A percentile compares a stretch with the other conserved stretches of the same genome.
These are phyloP conservation scores for Scolopax mira DNA, from an alignment of 2,113 vertebrate species.

Conservation along the genomic window DNA sequence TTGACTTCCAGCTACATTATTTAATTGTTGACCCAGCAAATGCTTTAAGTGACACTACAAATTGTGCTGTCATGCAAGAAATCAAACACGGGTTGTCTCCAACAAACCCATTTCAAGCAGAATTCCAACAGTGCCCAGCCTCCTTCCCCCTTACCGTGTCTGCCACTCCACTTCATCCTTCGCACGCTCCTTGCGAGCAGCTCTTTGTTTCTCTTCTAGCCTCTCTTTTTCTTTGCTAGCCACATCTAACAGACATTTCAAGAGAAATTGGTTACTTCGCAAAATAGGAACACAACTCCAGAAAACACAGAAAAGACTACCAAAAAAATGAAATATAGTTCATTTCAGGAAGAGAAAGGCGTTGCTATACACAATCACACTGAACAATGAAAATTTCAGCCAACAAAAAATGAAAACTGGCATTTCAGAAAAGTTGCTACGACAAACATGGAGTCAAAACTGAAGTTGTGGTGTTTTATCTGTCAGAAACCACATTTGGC, in stretches of 20 bases:
- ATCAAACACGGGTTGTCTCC: not conserved
- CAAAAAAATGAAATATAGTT: not conserved
- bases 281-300: not conserved
- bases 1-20: not conserved
- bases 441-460: not conserved
- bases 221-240: slow-evolving; percentile 92
- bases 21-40: not conserved
- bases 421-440: not conserved
- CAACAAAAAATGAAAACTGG: not conserved
- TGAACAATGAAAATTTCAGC: not conserved
- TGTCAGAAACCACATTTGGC: not conserved
- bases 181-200: slow-evolving; percentile 86
- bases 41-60: not conserved
- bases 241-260: slow-evolving; percentile 76
- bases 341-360: not conserved
- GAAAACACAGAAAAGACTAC: not conserved
- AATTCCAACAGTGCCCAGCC: not conserved
- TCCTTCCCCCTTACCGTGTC: slow-evolving; percentile 80
- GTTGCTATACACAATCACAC: not conserved
- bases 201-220: slow-evolving; percentile 94
- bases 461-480: not conserved
- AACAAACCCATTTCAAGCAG: not conserved
- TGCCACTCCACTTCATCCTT: slow-evolving; percentile 87
- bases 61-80: not conserved
- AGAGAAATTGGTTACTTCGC: not conserved